Conservation (phyloP, 2,888 invertebrate genomes). For the Pyrrhia umbra region DNA sequence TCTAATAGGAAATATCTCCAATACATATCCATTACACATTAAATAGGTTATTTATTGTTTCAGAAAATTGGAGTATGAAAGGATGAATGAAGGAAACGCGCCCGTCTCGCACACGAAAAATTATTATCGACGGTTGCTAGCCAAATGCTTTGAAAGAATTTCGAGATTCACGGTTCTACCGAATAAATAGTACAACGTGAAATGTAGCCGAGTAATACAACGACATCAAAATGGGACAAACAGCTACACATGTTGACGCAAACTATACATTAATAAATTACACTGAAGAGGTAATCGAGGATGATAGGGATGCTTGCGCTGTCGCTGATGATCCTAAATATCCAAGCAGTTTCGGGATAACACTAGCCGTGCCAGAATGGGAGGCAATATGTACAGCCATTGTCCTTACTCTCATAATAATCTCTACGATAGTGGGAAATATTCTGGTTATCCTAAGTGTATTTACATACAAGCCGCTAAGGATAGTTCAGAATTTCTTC, state of each 20-base stretch:
- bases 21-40: slow-evolving; percentile 61
- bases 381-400: slow-evolving; percentile 95
- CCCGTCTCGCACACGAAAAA: slow-evolving; percentile 68
- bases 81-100: slow-evolving; percentile 70
- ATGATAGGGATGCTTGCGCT: slow-evolving; percentile 84
- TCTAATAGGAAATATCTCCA: slow-evolving; percentile 10
- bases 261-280: slow-evolving; percentile 80
- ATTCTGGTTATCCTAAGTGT: slow-evolving; percentile 98
- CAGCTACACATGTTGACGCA: slow-evolving; percentile 76
- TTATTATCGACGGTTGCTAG: slow-evolving; percentile 64
- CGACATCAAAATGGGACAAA: slow-evolving; percentile 81
- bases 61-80: slow-evolving; percentile 80
- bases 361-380: slow-evolving; percentile 95
- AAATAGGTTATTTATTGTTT: slow-evolving; percentile 73
- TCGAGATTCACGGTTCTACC: slow-evolving; percentile 60
- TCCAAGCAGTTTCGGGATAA: slow-evolving; percentile 92
- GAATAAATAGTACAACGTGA: slow-evolving; percentile 76
- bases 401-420: slow-evolving; percentile 95
- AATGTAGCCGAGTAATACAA: slow-evolving; percentile 71
- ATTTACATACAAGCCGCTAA: slow-evolving; percentile 97
- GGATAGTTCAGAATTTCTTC: slow-evolving; percentile 98
- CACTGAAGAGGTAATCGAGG: slow-evolving; percentile 75
- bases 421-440: slow-evolving; percentile 97
- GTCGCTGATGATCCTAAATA: slow-evolving; percentile 88
- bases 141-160: slow-evolving; percentile 66